Conservation (phyloP, 2,113 vertebrate genomes). For the Lota lota region DNA sequence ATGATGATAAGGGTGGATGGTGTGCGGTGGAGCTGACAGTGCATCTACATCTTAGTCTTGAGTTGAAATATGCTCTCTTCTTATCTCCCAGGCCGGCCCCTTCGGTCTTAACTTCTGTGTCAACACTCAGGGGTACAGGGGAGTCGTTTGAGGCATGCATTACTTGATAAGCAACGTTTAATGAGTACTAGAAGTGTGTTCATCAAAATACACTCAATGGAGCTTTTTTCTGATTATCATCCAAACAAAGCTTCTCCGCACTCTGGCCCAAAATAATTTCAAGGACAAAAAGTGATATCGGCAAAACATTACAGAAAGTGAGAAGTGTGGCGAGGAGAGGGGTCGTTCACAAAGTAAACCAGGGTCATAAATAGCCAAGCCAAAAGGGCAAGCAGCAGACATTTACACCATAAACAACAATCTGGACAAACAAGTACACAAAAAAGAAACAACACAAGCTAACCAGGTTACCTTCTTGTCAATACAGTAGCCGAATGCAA, state of each 20-base stretch:
- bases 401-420: no score
- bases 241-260: background rate
- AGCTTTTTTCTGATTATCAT: no score
- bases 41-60: no score
- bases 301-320: conserved; percentile 9
- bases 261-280: conserved; percentile 1
- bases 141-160: background rate
- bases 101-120: no score
- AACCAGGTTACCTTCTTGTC: background rate
- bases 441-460: conserved; percentile 19
- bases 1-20: no score
- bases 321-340: background rate
- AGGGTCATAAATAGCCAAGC: conserved; percentile 3
- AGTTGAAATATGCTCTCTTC: no score
- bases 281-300: background rate
- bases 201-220: background rate
- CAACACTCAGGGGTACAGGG: no score
- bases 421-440: conserved; percentile 22
- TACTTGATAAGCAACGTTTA: background rate
- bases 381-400: conserved; percentile 22
- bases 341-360: conserved; percentile 34
- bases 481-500: background rate
- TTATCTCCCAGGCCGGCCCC: no score
- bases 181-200: background rate
- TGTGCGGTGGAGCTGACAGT: no score